Evolutionary conservation across 2,113 vertebrate genomes (phyloP), one percentile per base, ranked within the genome.

Genomic region (Percopsis transmontana): DNA sequence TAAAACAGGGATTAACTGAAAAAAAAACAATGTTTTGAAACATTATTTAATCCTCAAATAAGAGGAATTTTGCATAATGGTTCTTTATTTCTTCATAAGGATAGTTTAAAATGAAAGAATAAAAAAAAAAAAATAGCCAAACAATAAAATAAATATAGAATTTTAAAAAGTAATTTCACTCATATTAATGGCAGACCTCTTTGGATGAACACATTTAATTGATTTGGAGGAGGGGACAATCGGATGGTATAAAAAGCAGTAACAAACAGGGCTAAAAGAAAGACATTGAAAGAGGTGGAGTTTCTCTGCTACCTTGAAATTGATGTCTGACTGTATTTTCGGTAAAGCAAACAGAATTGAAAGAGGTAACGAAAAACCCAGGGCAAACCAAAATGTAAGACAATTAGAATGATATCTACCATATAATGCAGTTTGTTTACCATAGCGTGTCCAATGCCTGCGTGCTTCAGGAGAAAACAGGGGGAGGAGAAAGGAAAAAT

Each of bases 341-440:
- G 89, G 87, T 90, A 90, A 89, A 90, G 91, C 89, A 91, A 92
- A 92, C 87, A 87, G 87, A 92, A 90, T 88, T 88, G 88, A 90
- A 91, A 91, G 84, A 89, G 81, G 82, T 82, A 92, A 91, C 88
- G 88, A 84, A 91, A 92, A 92, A 90, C 86, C 91, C 92, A 92
- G 92, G 92, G 91, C 91, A 93, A 93, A 93, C 92, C 91, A 93
- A 94, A 93, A 88, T 86, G 90, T 88, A 92, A 92, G 94, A 96
- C 95, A 96, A 95, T 96, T 96, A 95, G 95, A 96, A 94, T 95
- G 95, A 97, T 97, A 98, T 95, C 96, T 98, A 98, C 95, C 95
- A 98, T 95, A 94, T 97, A 98, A 95, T 97, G 96, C 94, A 98
- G 96, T 96, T 95, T 97, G 96, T 97, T 97, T 97, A 97, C 96